Conservation (phyloP, 2,113 vertebrate genomes). For the Cheirogaleus medius region DNA sequence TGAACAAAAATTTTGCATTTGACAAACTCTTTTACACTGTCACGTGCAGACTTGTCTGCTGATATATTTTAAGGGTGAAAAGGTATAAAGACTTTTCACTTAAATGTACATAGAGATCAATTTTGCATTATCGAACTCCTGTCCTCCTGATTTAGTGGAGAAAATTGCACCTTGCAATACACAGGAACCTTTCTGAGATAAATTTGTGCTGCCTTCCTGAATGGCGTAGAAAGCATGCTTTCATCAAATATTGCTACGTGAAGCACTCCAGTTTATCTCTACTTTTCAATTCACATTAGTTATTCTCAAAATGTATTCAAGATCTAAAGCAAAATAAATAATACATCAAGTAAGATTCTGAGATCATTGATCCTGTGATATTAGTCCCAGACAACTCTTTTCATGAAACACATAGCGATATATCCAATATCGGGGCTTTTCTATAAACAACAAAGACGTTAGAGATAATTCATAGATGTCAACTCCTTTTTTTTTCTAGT, state of each 20-base stretch:
- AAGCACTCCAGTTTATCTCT: constrained; percentile 44
- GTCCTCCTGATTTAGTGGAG: constrained; percentile 52
- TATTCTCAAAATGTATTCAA: constrained; percentile 68
- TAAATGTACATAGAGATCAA: constrained; percentile 78
- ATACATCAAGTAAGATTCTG: constrained; percentile 54
- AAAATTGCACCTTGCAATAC: constrained; percentile 52
- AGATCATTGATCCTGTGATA: constrained; percentile 58
- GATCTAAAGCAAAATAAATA: constrained; percentile 75
- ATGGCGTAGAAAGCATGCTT: constrained; percentile 40
- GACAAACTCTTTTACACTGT: constrained; percentile 81
- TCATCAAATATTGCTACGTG: constrained; percentile 47
- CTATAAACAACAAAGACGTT: constrained; percentile 64
- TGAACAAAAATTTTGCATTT: constrained; percentile 81
- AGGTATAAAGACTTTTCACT: constrained; percentile 69
- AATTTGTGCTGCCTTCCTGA: constrained; percentile 59
- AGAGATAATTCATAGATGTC: constrained; percentile 67
- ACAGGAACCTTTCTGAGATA: constrained; percentile 58
- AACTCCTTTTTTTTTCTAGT: constrained; percentile 55
- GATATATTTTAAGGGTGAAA: constrained; percentile 80
- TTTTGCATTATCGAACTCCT: constrained; percentile 68
- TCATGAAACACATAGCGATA: constrained; percentile 35
- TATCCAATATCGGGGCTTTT: constrained; percentile 63
- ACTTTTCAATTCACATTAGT: constrained; percentile 48
- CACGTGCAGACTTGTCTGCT: constrained; percentile 82
- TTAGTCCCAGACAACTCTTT: constrained; percentile 65